Percentiles rank a stretch among this genome's conserved stretches.
These are phyloP conservation scores for Aldrovandia affinis DNA, from an alignment of 2,797 vertebrate species.

Conservation along the genomic window DNA sequence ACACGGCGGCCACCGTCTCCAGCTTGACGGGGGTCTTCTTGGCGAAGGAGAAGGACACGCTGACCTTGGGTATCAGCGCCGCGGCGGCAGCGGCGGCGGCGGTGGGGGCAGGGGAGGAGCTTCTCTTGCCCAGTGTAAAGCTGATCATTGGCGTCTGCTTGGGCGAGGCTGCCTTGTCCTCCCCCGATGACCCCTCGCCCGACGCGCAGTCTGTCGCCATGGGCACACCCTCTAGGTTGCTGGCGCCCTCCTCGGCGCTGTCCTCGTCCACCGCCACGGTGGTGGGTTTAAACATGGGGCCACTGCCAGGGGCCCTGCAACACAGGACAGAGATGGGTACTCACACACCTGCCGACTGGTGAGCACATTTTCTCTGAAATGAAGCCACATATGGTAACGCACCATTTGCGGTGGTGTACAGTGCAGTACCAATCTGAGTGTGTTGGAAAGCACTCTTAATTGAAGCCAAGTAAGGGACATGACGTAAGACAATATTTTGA, in stretches of 20 bases:
- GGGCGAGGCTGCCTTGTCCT: constrained; percentile 66
- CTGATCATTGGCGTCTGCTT: constrained; percentile 73
- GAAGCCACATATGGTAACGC: too few relatives aligned
- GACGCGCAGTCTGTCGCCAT: constrained; percentile 51
- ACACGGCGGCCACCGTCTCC: constrained; percentile 92
- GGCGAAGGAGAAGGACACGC: constrained; percentile 96
- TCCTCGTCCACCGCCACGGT: constrained; percentile 93
- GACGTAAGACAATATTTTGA: too few relatives aligned
- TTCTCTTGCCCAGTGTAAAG: constrained; percentile 83
- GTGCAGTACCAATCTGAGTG: too few relatives aligned
- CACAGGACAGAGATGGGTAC: constrained; percentile 31
- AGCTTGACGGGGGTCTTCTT: constrained; percentile 95
- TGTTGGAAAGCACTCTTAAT: too few relatives aligned
- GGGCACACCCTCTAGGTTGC: constrained; percentile 66
- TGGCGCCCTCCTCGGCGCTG: constrained; percentile 72
- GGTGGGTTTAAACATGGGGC: constrained; percentile 97
- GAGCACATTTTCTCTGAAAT: too few relatives aligned
- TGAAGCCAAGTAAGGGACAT: too few relatives aligned
- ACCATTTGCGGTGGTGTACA: too few relatives aligned
- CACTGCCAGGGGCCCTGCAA: constrained; percentile 89
- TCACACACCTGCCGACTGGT: neutral
- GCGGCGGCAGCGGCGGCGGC: constrained; percentile 65
- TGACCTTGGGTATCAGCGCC: constrained; percentile 81
- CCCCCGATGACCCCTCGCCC: constrained; percentile 56
- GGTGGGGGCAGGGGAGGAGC: constrained; percentile 54